Conservation (phyloP, 2,113 vertebrate species). For the Fulica atra region DNA sequence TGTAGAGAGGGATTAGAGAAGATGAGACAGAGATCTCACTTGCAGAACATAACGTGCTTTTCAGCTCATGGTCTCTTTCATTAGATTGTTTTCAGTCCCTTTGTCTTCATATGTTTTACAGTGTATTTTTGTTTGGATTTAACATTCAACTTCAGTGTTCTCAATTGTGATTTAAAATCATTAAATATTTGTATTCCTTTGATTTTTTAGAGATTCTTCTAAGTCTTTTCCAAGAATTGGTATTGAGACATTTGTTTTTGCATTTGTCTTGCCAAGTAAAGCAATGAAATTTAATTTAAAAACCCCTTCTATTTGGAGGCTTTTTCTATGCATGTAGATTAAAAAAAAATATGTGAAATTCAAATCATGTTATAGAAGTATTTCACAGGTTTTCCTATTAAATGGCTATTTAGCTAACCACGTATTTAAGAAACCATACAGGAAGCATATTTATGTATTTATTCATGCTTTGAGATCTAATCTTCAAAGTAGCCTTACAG, state of each 20-base stretch:
- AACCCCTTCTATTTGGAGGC: not conserved
- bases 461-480: not conserved
- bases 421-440: not conserved
- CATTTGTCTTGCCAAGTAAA: conserved; percentile 40
- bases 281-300: conserved; percentile 4
- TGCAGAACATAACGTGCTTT: not conserved
- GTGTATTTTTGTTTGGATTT: conserved; percentile 11
- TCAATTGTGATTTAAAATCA: not conserved
- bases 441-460: conserved; percentile 15
- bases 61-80: not conserved
- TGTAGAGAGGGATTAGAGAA: not conserved
- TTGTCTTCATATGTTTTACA: not conserved
- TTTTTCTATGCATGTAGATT: not conserved
- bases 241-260: conserved; percentile 32
- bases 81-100: conserved; percentile 13
- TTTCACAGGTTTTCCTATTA: conserved; percentile 36
- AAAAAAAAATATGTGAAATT: not conserved
- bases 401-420: not conserved
- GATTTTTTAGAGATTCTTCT: conserved; percentile 24
- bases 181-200: conserved; percentile 38
- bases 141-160: conserved; percentile 20
- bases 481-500: conserved; percentile 37
- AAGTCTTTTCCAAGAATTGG: conserved; percentile 14
- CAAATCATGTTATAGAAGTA: not conserved
- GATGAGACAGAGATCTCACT: not conserved